phyloP scores from a whole-genome alignment of 2,888 invertebrate species.

The Eupithecia centaureata region DNA sequence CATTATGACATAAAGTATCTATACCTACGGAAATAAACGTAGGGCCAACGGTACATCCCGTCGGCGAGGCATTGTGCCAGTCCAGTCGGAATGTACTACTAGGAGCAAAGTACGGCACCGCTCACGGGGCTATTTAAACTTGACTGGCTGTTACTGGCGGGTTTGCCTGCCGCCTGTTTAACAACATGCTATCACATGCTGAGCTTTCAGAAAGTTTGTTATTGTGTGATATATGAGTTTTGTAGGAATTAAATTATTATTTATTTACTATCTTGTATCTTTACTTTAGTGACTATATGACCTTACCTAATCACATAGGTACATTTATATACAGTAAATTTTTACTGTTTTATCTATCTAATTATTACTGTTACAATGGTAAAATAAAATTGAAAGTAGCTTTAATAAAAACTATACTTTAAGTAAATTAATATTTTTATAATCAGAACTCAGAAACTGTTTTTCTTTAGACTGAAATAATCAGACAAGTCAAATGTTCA shows the following conservation, averaged over 20 bases:
- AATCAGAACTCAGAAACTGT: too few relatives aligned
- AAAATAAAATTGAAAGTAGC: too few relatives aligned
- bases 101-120: neutral
- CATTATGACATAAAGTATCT: neutral
- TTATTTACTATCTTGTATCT: too few relatives aligned
- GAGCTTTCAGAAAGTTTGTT: neutral
- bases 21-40: neutral
- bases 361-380: too few relatives aligned
- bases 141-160: neutral
- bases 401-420: too few relatives aligned
- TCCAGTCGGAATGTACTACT: conserved; percentile 3
- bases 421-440: too few relatives aligned
- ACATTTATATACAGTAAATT: too few relatives aligned
- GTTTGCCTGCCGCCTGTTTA: conserved; percentile 8
- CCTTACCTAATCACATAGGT: neutral
- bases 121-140: conserved; percentile 19
- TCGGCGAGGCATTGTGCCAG: neutral
- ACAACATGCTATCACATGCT: conserved; percentile 11
- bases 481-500: too few relatives aligned
- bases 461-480: too few relatives aligned
- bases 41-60: neutral
- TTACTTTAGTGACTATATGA: neutral
- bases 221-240: neutral
- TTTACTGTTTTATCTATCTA: too few relatives aligned
- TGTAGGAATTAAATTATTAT: too few relatives aligned